phyloP scores from a whole-genome alignment of 1,140 invertebrate genomes.

The Macrobrachium rosenbergii region DNA sequence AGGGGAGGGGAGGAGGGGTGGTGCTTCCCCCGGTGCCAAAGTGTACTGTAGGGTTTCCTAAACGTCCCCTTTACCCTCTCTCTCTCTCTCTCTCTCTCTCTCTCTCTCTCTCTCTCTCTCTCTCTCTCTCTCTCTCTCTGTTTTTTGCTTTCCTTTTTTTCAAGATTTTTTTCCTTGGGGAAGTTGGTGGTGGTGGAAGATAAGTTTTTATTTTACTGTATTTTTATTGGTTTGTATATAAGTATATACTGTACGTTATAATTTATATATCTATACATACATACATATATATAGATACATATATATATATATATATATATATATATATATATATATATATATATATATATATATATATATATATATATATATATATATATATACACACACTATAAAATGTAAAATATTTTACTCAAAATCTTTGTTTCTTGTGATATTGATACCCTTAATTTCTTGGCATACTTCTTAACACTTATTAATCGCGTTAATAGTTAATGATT shows the following conservation, averaged over 20 bases:
- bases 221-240: background rate
- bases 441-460: too few species aligned
- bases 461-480: too few species aligned
- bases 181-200: too few species aligned
- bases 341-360: too few species aligned
- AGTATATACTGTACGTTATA: background rate
- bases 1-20: background rate
- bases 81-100: slow-evolving; percentile 12
- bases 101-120: slow-evolving; percentile 1
- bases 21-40: background rate
- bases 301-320: background rate
- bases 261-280: background rate
- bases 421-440: too few species aligned
- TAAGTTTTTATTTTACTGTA: too few species aligned
- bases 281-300: background rate
- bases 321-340: background rate
- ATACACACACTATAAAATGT: too few species aligned
- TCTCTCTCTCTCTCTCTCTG: background rate
- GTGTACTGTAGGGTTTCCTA: background rate
- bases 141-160: background rate
- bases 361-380: too few species aligned
- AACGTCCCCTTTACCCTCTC: background rate
- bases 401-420: too few species aligned
- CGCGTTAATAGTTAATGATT: too few species aligned
- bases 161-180: too few species aligned